Conservation (phyloP, 2,113 vertebrate species). For the Actenoides hombroni region DNA sequence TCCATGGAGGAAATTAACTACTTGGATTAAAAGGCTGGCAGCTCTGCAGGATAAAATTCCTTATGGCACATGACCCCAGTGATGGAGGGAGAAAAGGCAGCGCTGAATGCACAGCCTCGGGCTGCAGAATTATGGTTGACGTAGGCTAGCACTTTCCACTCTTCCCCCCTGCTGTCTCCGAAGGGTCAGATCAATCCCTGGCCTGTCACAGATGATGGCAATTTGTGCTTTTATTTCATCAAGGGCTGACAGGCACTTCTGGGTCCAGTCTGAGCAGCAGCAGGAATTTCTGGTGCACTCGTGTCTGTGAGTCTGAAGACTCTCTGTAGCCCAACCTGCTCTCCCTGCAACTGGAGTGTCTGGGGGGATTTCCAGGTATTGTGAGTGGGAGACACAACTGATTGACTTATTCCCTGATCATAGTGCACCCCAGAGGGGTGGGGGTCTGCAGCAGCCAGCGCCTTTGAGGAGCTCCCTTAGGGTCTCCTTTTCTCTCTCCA, state of each 20-base stretch:
- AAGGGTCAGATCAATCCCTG: not conserved
- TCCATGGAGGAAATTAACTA: slow-evolving; percentile 42
- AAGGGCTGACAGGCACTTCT: not conserved
- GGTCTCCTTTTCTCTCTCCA: not conserved
- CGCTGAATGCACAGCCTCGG: not conserved
- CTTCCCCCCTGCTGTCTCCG: not conserved
- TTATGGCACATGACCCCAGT: not conserved
- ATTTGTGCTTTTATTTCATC: not conserved
- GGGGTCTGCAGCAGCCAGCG: not conserved
- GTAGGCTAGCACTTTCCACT: not conserved
- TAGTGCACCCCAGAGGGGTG: too few species aligned
- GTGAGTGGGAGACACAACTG: not conserved
- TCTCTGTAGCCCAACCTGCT: not conserved
- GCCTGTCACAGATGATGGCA: not conserved
- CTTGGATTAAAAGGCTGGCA: slow-evolving; percentile 44
- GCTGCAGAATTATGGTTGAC: not conserved
- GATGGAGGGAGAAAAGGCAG: not conserved
- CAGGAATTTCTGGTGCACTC: not conserved
- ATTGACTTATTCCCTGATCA: not conserved
- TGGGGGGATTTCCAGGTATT: not conserved
- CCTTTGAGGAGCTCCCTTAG: not conserved
- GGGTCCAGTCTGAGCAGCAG: not conserved
- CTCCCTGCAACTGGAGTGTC: not conserved
- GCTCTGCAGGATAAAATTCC: not conserved
- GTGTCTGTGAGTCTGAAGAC: rapidly evolving